A percentile compares a stretch with the other conserved stretches of the same genome.
These are phyloP conservation scores for Catocala nupta DNA, from an alignment of 2,888 invertebrate genomes.

Conservation along the genomic window DNA sequence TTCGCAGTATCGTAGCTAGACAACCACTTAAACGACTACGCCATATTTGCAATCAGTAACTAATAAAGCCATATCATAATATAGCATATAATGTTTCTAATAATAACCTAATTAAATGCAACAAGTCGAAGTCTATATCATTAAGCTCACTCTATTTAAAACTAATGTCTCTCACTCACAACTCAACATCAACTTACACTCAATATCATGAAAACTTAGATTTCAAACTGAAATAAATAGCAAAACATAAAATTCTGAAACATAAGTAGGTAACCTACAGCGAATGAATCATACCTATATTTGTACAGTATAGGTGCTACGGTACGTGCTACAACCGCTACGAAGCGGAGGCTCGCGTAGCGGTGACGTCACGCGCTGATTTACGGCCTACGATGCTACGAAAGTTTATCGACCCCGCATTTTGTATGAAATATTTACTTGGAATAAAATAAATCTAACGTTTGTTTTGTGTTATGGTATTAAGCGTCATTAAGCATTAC, in stretches of 20 bases:
- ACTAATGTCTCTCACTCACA: too few relatives aligned
- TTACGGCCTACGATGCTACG: constrained; percentile 60
- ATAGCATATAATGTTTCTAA: too few relatives aligned
- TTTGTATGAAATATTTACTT: constrained; percentile 31
- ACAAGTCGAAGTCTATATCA: too few relatives aligned
- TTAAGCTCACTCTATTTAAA: too few relatives aligned
- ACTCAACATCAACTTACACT: too few relatives aligned
- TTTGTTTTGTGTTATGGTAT: constrained; percentile 5
- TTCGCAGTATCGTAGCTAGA: too few relatives aligned
- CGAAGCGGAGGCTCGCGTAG: constrained; percentile 47
- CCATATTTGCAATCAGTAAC: too few relatives aligned
- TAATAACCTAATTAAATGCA: too few relatives aligned
- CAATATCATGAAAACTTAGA: neutral
- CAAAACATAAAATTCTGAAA: neutral
- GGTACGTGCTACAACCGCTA: constrained; percentile 48
- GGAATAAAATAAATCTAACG: constrained; percentile 3
- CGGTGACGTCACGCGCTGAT: constrained; percentile 65
- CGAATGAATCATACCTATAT: constrained; percentile 15
- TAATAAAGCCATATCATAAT: too few relatives aligned
- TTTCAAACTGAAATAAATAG: neutral
- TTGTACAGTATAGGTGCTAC: constrained; percentile 41
- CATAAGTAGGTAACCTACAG: constrained; percentile 9
- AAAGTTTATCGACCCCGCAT: constrained; percentile 58
- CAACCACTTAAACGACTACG: too few relatives aligned
- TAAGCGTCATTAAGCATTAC: neutral